These are phyloP conservation scores for Deroplatys truncata DNA, from an alignment of 2,888 invertebrate genomes.

Conservation along the genomic window DNA sequence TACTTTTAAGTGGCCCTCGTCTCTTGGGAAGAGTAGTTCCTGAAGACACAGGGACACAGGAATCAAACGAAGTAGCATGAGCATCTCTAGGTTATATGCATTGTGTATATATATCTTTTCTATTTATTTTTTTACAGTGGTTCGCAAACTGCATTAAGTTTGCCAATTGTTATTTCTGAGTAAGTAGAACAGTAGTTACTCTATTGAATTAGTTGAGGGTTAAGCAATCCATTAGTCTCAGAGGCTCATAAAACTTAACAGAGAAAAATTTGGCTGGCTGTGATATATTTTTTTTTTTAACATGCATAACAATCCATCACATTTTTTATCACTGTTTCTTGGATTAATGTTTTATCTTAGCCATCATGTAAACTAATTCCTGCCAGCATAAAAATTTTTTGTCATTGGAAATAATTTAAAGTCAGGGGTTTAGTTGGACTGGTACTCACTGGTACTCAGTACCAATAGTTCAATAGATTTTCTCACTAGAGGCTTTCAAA, in stretches of 20 bases:
- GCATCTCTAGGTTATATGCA: neutral
- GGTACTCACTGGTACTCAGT: too few species aligned
- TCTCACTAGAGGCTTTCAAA: too few species aligned
- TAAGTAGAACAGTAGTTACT: neutral
- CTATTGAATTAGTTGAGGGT: neutral
- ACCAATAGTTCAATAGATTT: too few species aligned
- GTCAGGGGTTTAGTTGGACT: too few species aligned
- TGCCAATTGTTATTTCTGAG: neutral
- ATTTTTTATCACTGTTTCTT: neutral
- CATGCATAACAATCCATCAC: too few species aligned
- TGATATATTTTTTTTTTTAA: neutral
- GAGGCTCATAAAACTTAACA: neutral
- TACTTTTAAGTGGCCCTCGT: slow-evolving; percentile 37
- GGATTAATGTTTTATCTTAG: neutral
- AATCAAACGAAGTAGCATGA: neutral
- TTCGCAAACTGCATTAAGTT: neutral
- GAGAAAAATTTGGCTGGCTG: neutral
- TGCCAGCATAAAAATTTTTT: neutral
- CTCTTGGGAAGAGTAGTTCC: slow-evolving; percentile 31
- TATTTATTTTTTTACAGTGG: neutral
- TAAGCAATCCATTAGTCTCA: neutral
- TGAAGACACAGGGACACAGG: neutral
- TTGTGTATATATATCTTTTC: neutral
- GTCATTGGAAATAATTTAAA: too few species aligned
- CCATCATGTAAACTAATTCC: neutral